Evolutionary conservation across 1,140 invertebrate species (phyloP), one percentile per base, ranked within the genome.

Genomic region (Rhagoletis zephyria): DNA sequence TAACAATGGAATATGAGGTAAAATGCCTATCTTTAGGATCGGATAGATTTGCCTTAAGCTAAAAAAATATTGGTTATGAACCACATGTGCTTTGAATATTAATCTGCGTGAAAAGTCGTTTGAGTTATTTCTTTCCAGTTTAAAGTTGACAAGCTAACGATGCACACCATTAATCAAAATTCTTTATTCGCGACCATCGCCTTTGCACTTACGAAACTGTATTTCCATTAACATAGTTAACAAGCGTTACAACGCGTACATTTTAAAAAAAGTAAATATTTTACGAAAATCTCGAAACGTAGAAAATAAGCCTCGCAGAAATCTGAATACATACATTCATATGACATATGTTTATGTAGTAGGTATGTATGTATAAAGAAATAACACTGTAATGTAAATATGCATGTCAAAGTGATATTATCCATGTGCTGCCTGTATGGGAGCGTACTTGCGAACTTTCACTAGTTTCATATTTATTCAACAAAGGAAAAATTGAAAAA

Each of bases 131-230:
- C 59, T 60, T 6, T 7, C 59, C 42, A 70, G 12, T 70, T 70
- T 30, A 70, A 45, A 19, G 65, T 10, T 70, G 65, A 70, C 70
- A 77, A 77, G 70, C 4, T 45, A 48, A 6, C 45, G 4, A 85
- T 91, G 89, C 89, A 63, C 86, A 90, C 91, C 90, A 91, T 91
- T 91, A 91, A 91, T 91, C 90, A 91, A 91, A 91, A 91, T 89
- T 90, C 89, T 91, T 91, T 90, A 81, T 14, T 19, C 6, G 45
- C 74, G 74, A 16, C n/a, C 56, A 48, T 56, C 74, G 51, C 9
- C 45, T 81, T 81, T 56, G 74, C 48, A 9, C 48, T 81, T 48
- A 59, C 48, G 51, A n/a, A 2, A 1, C 42, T 45, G 85, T 16
- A 5, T 2, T n/a, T 81, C 51, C 16, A 81, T 81, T 81, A 56